Base-by-base conservation (phyloP, 1,140 invertebrate species). In the Microplitis mediator region DNA sequence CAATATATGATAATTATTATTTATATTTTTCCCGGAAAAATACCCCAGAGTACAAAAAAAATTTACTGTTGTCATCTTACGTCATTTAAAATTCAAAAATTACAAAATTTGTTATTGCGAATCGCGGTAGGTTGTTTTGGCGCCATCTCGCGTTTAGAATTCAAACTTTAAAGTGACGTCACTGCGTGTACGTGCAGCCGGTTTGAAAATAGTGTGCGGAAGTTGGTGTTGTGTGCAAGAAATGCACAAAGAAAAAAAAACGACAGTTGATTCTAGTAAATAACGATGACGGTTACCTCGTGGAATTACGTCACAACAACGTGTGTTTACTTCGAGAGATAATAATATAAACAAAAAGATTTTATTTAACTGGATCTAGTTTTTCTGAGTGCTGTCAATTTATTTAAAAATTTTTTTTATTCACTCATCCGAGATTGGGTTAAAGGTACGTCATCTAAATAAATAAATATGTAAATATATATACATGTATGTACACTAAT, bases 291-390 rank as follows among this genome's bases (percentile, higher is more conserved):
- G 13, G 35, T 66, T 61, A 66, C 52, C 71, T 73, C 71, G 65
- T 73, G 71, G 51, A 64, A 63, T 76, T 76, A 68, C 73, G 69
- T 75, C 69, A 77, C 69, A 62, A 77, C 62, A 35, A 74, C 75
- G 71, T 78, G 78, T 79, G 74, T 79, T 79, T 79, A 78, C 73
- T 60, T 75, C 50, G 16, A 74, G 45, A 34, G 71, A 54, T 35
- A 6, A 32, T 32, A 31, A 50, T 51, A 68, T 39, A 39, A 16
- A 74, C 51, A 39, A 68, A 62, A 64, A 13, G 23, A n/a, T 34
- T 62, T 6, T 51, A 11, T 13, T 39, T 35, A 58, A 69, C 14
- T 14, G 23, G 9, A 14, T 69, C 51, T 32, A 58, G 16, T 13
- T 51, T 60, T n/a, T 1, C 14, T 52, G 4, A 32, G n/a, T 6